phyloP scores from a whole-genome alignment of 2,113 vertebrate genomes.

The Arizona elegans region DNA sequence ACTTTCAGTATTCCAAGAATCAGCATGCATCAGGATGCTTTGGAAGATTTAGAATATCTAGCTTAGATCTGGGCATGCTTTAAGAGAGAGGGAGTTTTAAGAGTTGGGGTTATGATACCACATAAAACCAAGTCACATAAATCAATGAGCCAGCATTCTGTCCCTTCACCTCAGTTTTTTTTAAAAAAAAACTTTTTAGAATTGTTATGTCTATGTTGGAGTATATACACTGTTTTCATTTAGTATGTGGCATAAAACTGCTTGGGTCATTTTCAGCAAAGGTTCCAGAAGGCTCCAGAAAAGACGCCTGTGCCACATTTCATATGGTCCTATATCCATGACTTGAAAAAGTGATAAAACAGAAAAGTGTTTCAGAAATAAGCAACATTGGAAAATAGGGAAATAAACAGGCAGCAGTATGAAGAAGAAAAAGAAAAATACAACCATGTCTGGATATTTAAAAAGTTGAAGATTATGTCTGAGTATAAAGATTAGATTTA shows the following conservation, averaged over 20 bases:
- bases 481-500: neutral
- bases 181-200: neutral
- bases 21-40: neutral
- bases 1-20: neutral
- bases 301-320: neutral
- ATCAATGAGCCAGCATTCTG: neutral
- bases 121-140: neutral
- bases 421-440: neutral
- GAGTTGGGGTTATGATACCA: neutral
- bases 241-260: neutral
- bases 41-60: neutral
- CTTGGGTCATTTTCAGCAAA: neutral
- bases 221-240: neutral
- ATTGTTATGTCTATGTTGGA: neutral
- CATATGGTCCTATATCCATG: neutral
- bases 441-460: neutral
- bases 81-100: neutral
- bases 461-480: neutral
- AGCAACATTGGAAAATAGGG: neutral
- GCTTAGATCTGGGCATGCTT: neutral
- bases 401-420: neutral
- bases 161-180: neutral
- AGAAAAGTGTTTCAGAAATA: neutral
- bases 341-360: neutral
- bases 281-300: neutral